Evolutionary conservation across 1,140 invertebrate genomes (phyloP), one percentile per base, ranked within the genome.

Genomic region (Musca vetustissima): DNA sequence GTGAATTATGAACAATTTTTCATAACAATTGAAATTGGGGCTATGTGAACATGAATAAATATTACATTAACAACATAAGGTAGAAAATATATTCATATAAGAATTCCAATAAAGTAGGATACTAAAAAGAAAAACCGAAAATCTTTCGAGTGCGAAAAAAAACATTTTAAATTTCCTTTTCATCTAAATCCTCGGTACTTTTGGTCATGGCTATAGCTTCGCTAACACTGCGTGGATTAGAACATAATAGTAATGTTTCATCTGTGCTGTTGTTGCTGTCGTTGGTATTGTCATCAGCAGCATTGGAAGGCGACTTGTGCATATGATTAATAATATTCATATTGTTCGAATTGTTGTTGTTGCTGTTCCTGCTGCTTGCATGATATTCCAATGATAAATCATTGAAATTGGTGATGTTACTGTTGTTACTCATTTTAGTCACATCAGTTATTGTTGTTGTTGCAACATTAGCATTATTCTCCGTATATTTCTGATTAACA

Each of bases 381-480:
- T 61, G 28, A 61, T 61, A 25, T 21, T 28, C 32, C 19, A 24
- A 55, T 55, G 57, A 61, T 61, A 61, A 21, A 17, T 57, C 25
- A 57, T 57, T 28, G 25, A 57, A 14, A 55, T 25, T 24, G 25
- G 73, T 76, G 48, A 68, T 71, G 70, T 71, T 70, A 70, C 66
- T 70, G 68, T 53, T 48, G 17, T 67, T 55, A 25, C 32, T 57
- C 61, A 43, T 70, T 32, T 70, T 73, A 68, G 53, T 64, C 57
- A 67, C 48, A 61, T 69, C 65, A 36, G 64, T 55, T 67, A 43
- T 68, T 67, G 66, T 67, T 64, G 75, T 73, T 73, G 70, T 71
- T 28, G 53, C 25, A 57, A 17, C 57, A 36, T 28, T 36, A 36
- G 21, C 53, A 55, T 24, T 24, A 55, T 61, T 61, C n/a, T 17